Conservation (phyloP, 2,797 vertebrate genomes). For the Ctenopoma multispine region DNA sequence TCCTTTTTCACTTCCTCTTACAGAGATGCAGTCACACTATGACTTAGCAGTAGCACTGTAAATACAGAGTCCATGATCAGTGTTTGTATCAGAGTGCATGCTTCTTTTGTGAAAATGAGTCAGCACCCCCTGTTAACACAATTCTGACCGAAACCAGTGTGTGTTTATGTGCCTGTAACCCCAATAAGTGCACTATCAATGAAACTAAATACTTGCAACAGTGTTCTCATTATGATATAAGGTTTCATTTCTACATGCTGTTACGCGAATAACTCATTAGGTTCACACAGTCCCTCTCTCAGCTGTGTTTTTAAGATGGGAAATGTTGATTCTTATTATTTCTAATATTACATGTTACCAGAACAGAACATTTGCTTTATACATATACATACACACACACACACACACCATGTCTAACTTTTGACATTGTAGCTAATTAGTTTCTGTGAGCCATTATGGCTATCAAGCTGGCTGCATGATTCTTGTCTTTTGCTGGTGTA, state of each 20-base stretch:
- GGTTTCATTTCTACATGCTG: constrained; percentile 49
- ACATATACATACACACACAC: not conserved
- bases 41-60: constrained; percentile 56
- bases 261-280: constrained; percentile 36
- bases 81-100: constrained; percentile 14
- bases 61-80: constrained; percentile 16
- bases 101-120: constrained; percentile 46
- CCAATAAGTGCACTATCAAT: constrained; percentile 38
- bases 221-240: constrained; percentile 27
- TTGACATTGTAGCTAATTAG: constrained; percentile 54
- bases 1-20: constrained; percentile 67
- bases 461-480: not conserved
- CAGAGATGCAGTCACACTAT: constrained; percentile 33
- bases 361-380: not conserved
- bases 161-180: constrained; percentile 14
- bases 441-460: constrained; percentile 60
- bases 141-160: constrained; percentile 32
- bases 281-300: constrained; percentile 17
- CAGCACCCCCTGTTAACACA: constrained; percentile 27
- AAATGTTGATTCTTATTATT: constrained; percentile 9
- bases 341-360: not conserved
- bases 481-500: constrained; percentile 13
- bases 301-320: constrained; percentile 14
- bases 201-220: constrained; percentile 35
- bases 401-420: constrained; percentile 32